Base-by-base conservation (phyloP, 2,113 vertebrate species). In the Xenotilapia caudafasciata region DNA sequence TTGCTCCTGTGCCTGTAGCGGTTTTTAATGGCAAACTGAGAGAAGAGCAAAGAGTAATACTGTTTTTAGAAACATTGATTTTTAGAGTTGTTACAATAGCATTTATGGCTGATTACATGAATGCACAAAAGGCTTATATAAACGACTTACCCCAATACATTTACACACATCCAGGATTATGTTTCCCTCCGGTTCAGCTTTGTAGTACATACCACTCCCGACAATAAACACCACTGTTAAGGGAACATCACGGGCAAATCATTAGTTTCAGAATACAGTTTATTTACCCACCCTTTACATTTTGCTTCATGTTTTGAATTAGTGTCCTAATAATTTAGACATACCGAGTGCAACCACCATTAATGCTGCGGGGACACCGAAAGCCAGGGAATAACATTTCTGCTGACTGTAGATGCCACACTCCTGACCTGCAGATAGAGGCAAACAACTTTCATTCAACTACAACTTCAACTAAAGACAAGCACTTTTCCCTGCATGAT, bases 21-120 rank as follows among this genome's bases (percentile, higher is more conserved):
- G 87, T 99, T 99, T 92, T 93, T 96, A 86, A 99, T 82, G 79
- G 98, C 97, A 97, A 98, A 99, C 99, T 99, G 94, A 84, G 65
- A 92, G 26, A 60, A 38, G n/a, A 93, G 9, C n/a, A 23, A 84
- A 47, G 6, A 73, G 5, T 56, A 10, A 83, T 2, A 58, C n/a
- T 5, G 3, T 42, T 88, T 87, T 80, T 45, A 88, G 38, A 83
- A 83, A 80, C 26, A 58, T 2, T 1, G 5, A 3, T 5, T 49
- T 17, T 19, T 15, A 60, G 5, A 10, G 38, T 31, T 77, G 35
- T 15, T 45, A 21, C 21, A 28, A 11, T 73, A 70, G 15, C 33
- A 49, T 83, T 6, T 83, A 35, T 70, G 33, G 13, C 19, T 26
- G 47, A 17, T 75, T 11, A 75, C 2, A 40, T 42, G 5, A 62